Base-by-base conservation (phyloP, 2,113 vertebrate genomes). In the Microcebus jonahi region DNA sequence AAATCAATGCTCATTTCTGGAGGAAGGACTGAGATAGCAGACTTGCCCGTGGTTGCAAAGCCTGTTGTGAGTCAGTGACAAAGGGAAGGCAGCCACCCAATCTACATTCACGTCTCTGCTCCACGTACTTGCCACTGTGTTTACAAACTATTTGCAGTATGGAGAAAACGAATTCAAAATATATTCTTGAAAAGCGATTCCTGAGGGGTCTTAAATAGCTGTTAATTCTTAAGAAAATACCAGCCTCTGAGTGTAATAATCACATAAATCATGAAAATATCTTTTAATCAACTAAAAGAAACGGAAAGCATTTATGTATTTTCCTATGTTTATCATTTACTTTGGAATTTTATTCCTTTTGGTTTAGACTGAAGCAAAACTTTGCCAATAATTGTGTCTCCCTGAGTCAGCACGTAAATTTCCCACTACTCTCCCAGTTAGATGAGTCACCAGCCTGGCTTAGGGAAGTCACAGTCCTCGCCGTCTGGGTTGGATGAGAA, bases 331-430 rank as follows among this genome's bases (percentile, higher is more conserved):
- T 93, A 73, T 91, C 36, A 76, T 91, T 97, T 63, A 45, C n/a
- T 91, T 94, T 96, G 53, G 82, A 80, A 7, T 55, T 50, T 71
- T 36, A 53, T 27, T 68, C 63, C 53, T 89, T 90, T 1, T 82
- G 80, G 1, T 29, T 67, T 3, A 77, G 87, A 80, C 50, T 0
- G 4, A 92, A 96, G 77, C 71, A 88, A 65, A 86, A 88, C 50
- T 92, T 96, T 90, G 94, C 86, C 96, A 94, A 36, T 29, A 2
- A 75, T 6, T 39, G 5, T 27, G 12, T 36, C 77, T 4, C 36
- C 76, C 98, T 97, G 98, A 98, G 84, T 98, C 98, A 98, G 98
- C 98, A 57, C 25, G 3, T 45, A 42, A 92, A 90, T 85, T 13
- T 96, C 97, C 97, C 14, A 95, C 91, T 77, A 91, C 12, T 0